phyloP scores from a whole-genome alignment of 2,888 invertebrate species.

The Smittia aterrima region DNA sequence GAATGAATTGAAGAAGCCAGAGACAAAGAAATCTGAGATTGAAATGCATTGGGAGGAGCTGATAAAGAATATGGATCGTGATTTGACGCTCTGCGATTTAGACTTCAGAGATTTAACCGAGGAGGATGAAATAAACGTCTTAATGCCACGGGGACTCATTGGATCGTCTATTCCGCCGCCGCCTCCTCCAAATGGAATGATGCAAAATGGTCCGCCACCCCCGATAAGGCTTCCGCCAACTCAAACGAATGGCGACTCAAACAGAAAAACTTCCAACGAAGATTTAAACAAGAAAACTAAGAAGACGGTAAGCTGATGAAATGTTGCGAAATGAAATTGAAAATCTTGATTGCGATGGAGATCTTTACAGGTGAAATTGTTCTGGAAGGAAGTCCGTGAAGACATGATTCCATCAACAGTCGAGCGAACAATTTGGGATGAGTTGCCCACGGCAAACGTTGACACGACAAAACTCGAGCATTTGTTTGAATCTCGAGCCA shows the following conservation, averaged over 20 bases:
- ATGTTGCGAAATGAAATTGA: background rate
- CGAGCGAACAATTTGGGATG: slow-evolving; percentile 85
- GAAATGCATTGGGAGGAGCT: slow-evolving; percentile 96
- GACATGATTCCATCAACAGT: slow-evolving; percentile 59
- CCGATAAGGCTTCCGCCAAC: slow-evolving; percentile 50
- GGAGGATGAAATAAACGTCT: slow-evolving; percentile 82
- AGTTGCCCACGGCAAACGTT: slow-evolving; percentile 76
- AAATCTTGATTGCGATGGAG: background rate
- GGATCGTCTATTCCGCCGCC: slow-evolving; percentile 76
- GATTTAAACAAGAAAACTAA: slow-evolving; percentile 73
- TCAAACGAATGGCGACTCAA: slow-evolving; percentile 45
- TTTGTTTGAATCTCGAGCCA: slow-evolving; percentile 93
- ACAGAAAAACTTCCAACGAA: slow-evolving; percentile 43
- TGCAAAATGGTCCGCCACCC: slow-evolving; percentile 47
- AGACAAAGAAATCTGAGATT: slow-evolving; percentile 85
- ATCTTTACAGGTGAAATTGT: slow-evolving; percentile 70
- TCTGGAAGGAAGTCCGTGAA: slow-evolving; percentile 94
- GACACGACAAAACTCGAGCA: slow-evolving; percentile 93
- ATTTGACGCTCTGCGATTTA: slow-evolving; percentile 84
- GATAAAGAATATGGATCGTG: slow-evolving; percentile 69
- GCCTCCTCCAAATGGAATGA: slow-evolving; percentile 59
- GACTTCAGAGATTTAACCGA: slow-evolving; percentile 92
- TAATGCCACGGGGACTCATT: slow-evolving; percentile 64
- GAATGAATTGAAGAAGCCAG: slow-evolving; percentile 67
- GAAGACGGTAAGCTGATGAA: slow-evolving; percentile 69